Evolutionary conservation across 1,140 invertebrate genomes (phyloP).

Genomic region (Nebria ingens): DNA sequence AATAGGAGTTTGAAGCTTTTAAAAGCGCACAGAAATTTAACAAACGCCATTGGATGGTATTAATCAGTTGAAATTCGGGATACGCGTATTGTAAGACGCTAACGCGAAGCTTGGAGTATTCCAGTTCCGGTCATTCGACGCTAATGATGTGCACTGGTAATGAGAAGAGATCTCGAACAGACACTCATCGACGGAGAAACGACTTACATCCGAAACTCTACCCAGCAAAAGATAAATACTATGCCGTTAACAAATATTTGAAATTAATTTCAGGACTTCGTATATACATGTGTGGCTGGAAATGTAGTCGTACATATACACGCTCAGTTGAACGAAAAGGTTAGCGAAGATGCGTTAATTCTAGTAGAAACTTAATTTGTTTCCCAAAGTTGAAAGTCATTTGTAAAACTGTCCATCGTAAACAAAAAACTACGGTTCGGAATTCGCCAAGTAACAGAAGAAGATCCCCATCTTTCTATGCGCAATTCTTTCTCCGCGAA

Average conservation of each 20-base stretch:
- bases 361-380: slow-evolving; percentile 1
- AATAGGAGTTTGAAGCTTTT: neutral
- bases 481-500: slow-evolving; percentile 1
- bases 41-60: no score
- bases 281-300: no score
- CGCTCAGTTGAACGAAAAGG: no score
- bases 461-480: no score
- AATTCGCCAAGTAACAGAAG: neutral
- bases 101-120: neutral
- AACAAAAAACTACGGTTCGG: neutral
- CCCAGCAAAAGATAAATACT: no score
- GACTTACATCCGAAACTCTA: no score
- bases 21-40: no score
- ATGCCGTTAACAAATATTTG: no score
- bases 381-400: slow-evolving; percentile 6
- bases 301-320: no score
- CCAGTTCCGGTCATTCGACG: neutral
- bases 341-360: neutral
- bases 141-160: neutral
- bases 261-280: no score
- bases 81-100: neutral
- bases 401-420: slow-evolving; percentile 9
- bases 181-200: no score
- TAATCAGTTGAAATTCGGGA: neutral
- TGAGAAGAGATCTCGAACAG: neutral